A percentile compares a stretch with the other conserved stretches of the same genome.
phyloP scores from a whole-genome alignment of 2,797 vertebrate genomes.

The Emydoidea blandingii region DNA sequence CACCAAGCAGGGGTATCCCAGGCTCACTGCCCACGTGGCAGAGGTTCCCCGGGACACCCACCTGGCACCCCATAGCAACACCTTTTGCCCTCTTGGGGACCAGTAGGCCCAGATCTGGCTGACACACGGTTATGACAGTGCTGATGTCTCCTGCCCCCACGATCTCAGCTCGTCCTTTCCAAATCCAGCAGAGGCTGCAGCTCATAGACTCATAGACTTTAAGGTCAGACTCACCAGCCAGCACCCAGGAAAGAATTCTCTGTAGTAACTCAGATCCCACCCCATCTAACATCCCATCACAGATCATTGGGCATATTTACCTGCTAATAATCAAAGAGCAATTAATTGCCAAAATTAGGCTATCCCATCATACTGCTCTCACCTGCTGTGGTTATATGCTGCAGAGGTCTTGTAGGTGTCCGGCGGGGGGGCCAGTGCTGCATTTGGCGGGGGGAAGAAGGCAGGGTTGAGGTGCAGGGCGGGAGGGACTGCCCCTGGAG shows the following conservation, averaged over 20 bases:
- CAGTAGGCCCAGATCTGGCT: not conserved
- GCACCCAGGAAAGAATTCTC: too few relatives aligned
- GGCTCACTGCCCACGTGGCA: not conserved
- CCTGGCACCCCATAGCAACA: not conserved
- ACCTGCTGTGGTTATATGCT: slow-evolving; percentile 84
- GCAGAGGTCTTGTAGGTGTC: slow-evolving; percentile 83
- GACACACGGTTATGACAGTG: not conserved
- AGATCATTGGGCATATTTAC: too few relatives aligned
- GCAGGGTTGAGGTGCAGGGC: slow-evolving; percentile 91
- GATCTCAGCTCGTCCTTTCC: not conserved
- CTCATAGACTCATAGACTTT: too few relatives aligned
- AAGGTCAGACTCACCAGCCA: too few relatives aligned
- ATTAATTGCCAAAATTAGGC: too few relatives aligned
- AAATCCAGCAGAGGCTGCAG: not conserved
- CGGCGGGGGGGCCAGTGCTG: slow-evolving; percentile 81
- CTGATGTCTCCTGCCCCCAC: not conserved
- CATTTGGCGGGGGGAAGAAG: slow-evolving; percentile 86
- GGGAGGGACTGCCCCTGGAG: slow-evolving; percentile 79
- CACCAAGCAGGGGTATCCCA: too few relatives aligned
- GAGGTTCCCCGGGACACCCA: too few relatives aligned
- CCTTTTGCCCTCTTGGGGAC: not conserved
- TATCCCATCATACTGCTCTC: slow-evolving; percentile 21
- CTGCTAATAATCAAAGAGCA: too few relatives aligned
- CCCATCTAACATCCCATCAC: too few relatives aligned
- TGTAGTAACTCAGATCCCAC: too few relatives aligned